phyloP scores from a whole-genome alignment of 2,113 vertebrate genomes.

The Scortum barcoo region DNA sequence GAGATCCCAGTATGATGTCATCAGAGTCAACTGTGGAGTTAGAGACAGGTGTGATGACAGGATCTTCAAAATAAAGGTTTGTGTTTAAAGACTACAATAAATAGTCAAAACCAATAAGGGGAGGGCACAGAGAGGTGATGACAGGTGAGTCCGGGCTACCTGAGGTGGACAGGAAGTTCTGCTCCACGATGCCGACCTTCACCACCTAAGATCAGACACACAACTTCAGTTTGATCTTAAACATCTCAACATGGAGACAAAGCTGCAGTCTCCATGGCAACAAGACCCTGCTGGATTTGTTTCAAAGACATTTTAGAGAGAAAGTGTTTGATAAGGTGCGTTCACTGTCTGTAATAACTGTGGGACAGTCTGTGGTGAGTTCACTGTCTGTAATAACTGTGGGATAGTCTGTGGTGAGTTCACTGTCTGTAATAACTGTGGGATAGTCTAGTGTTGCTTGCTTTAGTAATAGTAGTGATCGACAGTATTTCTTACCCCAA shows the following conservation, averaged over 20 bases:
- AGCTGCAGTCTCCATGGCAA: too few relatives aligned
- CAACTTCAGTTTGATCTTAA: not conserved
- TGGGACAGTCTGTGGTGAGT: too few relatives aligned
- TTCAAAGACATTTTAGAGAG: too few relatives aligned
- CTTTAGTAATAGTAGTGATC: not conserved
- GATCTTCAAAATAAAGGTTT: not conserved
- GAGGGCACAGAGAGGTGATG: not conserved
- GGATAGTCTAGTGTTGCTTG: too few relatives aligned
- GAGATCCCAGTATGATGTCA: constrained; percentile 81
- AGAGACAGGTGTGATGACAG: not conserved
- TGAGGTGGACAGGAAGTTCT: constrained; percentile 84
- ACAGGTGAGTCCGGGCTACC: constrained; percentile 36
- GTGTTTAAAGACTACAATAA: not conserved
- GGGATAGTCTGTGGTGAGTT: too few relatives aligned
- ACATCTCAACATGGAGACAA: too few relatives aligned
- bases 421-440: too few relatives aligned
- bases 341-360: too few relatives aligned
- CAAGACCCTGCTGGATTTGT: too few relatives aligned
- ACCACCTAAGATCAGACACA: constrained; percentile 76
- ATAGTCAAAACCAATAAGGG: not conserved
- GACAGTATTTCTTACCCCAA: constrained; percentile 78
- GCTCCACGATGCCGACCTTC: constrained; percentile 90
- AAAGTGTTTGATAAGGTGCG: too few relatives aligned
- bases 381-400: too few relatives aligned
- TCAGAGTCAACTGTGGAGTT: constrained; percentile 87